Evolutionary conservation across 2,113 vertebrate species (phyloP).

Genomic region (Capricornis sumatraensis): DNA sequence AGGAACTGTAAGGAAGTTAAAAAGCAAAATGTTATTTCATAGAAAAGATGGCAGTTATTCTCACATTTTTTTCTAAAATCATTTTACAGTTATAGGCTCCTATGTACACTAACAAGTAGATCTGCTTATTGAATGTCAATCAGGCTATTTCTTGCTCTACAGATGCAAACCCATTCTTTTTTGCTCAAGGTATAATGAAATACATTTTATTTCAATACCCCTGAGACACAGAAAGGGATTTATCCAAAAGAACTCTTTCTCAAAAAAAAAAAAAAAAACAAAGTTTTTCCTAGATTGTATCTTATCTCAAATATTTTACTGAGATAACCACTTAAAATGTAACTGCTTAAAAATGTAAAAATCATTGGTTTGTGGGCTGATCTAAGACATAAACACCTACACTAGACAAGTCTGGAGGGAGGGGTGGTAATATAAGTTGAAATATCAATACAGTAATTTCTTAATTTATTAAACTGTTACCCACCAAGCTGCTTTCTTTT

Average conservation of each 20-base stretch:
- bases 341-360: slow-evolving; percentile 3
- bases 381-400: slow-evolving; percentile 14
- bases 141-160: background rate
- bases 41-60: background rate
- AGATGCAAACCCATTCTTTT: background rate
- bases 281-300: slow-evolving; percentile 20
- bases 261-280: background rate
- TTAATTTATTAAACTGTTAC: background rate
- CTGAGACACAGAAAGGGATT: background rate
- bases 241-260: background rate
- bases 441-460: background rate
- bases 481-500: background rate
- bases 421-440: background rate
- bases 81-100: background rate
- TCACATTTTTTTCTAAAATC: background rate
- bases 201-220: background rate
- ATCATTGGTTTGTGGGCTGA: background rate
- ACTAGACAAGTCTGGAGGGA: background rate
- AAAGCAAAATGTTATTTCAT: slow-evolving; percentile 31
- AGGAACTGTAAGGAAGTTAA: slow-evolving; percentile 87
- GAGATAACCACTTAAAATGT: background rate
- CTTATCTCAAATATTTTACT: background rate
- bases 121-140: background rate
- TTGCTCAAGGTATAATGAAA: slow-evolving; percentile 18
- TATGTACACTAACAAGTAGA: background rate